These are phyloP conservation scores for rabbit (Oryctolagus cuniculus) DNA, from an alignment of 2,113 vertebrate genomes.

Conservation along the genomic window mOryCun1.1 NC_091435.1:39530501-39531000, in stretches of 20 bases:
- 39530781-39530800: not conserved
- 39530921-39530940: not conserved
- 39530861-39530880: not conserved
- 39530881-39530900: not conserved
- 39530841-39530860: not conserved
- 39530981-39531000: slow-evolving; percentile 46
- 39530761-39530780: not conserved
- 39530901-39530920: not conserved
- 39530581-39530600: not conserved
- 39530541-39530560: not conserved
- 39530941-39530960: not conserved
- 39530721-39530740: not conserved
- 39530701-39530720: not conserved
- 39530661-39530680: not conserved
- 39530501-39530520: not conserved
- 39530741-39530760: not conserved
- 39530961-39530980: not conserved
- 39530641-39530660: not conserved
- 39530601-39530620: not conserved
- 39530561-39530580: not conserved
- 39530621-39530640: not conserved
- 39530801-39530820: not conserved
- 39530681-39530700: not conserved
- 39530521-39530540: not conserved
- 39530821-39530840: not conserved